Conservation (phyloP, 2,113 vertebrate species). For the Chroicocephalus ridibundus region DNA sequence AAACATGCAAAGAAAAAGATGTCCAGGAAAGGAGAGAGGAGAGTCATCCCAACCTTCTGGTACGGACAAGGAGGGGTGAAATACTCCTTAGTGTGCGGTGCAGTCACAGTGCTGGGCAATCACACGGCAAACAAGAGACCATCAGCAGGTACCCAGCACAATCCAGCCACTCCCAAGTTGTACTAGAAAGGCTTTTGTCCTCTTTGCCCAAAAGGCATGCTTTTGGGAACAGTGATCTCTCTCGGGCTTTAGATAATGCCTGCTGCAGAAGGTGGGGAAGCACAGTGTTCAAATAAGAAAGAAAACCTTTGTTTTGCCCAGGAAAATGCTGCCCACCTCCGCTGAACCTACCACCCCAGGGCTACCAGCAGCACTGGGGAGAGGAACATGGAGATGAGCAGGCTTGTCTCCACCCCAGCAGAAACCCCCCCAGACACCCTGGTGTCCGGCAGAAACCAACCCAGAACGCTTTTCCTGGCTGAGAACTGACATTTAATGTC, state of each 20-base stretch:
- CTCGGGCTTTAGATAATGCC: neutral
- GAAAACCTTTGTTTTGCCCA: neutral
- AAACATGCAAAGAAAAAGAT: accelerated
- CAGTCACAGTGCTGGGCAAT: neutral
- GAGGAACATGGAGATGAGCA: neutral
- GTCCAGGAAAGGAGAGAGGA: neutral
- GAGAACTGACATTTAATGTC: neutral
- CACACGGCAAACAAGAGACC: neutral
- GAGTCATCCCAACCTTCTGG: neutral
- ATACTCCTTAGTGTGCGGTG: neutral
- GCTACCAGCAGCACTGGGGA: neutral
- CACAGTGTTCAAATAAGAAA: neutral
- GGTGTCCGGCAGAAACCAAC: neutral
- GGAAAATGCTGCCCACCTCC: neutral
- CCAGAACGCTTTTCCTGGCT: neutral
- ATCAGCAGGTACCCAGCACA: neutral
- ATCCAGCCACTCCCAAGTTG: neutral
- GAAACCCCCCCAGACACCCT: neutral
- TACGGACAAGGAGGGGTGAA: neutral
- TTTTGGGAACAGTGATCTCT: neutral
- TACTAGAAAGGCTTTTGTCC: neutral
- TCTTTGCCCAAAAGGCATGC: neutral
- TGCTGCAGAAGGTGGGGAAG: neutral
- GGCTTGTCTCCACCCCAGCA: neutral
- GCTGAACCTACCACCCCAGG: neutral